Percentiles rank a stretch among this genome's conserved stretches.
phyloP scores from a whole-genome alignment of 1,140 invertebrate genomes.

The Nautilus pompilius region DNA sequence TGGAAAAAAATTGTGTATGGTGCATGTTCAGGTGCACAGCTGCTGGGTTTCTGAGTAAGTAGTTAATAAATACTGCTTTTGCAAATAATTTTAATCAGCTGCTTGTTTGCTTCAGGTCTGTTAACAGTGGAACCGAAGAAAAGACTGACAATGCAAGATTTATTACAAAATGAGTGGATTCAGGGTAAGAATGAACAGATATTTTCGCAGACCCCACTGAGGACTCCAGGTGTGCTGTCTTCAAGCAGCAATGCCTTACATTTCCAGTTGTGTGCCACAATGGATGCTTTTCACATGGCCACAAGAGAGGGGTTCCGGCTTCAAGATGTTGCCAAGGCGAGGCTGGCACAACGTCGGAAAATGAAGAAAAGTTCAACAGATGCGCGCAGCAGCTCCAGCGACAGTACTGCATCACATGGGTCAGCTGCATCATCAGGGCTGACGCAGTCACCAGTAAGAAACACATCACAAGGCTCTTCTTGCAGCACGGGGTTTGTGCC shows the following conservation, averaged over 20 bases:
- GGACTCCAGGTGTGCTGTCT: conserved; percentile 62
- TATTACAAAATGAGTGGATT: conserved; percentile 69
- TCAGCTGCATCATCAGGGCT: conserved; percentile 14
- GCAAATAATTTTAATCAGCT: too few species aligned
- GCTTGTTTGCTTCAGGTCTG: conserved; percentile 57
- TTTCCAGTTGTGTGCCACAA: conserved; percentile 60
- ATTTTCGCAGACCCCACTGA: conserved; percentile 58
- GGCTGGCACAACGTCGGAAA: conserved; percentile 67
- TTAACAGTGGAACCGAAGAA: conserved; percentile 75
- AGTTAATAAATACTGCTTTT: too few species aligned
- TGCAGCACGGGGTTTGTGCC: conserved; percentile 45
- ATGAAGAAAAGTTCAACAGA: conserved; percentile 60
- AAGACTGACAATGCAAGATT: conserved; percentile 67
- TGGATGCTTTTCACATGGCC: conserved; percentile 70
- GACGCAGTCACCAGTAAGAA: conserved; percentile 9
- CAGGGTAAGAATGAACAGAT: conserved; percentile 44
- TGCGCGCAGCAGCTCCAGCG: conserved; percentile 41
- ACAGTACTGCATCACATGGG: conserved; percentile 31
- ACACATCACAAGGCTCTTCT: conserved; percentile 32
- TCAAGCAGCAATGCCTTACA: conserved; percentile 30
- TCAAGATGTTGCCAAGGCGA: conserved; percentile 68
- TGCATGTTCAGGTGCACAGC: too few species aligned
- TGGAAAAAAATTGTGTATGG: too few species aligned
- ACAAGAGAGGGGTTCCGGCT: conserved; percentile 70
- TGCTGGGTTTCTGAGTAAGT: too few species aligned